Conservation (phyloP, 2,113 vertebrate genomes). For the Cynocephalus volans region DNA sequence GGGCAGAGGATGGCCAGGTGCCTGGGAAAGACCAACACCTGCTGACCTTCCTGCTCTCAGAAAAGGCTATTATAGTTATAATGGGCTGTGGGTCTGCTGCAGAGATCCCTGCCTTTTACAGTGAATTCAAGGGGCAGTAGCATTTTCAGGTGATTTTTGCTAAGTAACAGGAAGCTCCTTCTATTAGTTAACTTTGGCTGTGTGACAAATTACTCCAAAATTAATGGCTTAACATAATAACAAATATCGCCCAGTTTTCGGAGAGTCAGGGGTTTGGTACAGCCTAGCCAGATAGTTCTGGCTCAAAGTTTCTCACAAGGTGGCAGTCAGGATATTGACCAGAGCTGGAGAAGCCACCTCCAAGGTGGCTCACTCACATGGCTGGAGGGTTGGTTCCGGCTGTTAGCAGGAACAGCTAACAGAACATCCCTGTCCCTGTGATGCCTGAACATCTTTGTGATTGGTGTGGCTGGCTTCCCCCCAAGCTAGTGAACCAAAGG, state of each 20-base stretch:
- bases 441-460: background rate
- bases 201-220: constrained; percentile 10
- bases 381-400: background rate
- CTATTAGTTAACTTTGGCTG: background rate
- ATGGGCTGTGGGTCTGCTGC: background rate
- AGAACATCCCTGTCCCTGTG: background rate
- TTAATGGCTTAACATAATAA: background rate
- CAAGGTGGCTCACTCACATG: background rate
- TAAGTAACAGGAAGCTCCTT: background rate
- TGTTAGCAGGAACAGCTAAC: background rate
- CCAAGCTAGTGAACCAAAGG: background rate
- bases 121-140: background rate
- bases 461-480: background rate
- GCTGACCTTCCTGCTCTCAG: background rate
- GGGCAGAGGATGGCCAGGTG: background rate
- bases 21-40: background rate
- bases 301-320: background rate
- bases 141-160: background rate
- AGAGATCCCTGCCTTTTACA: background rate
- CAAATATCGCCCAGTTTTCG: background rate
- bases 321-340: background rate
- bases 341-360: background rate
- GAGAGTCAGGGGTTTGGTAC: background rate
- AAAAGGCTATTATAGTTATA: background rate
- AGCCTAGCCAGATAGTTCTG: background rate